Conservation (phyloP, 2,888 invertebrate species). For the Cryptocephalus moraei region DNA sequence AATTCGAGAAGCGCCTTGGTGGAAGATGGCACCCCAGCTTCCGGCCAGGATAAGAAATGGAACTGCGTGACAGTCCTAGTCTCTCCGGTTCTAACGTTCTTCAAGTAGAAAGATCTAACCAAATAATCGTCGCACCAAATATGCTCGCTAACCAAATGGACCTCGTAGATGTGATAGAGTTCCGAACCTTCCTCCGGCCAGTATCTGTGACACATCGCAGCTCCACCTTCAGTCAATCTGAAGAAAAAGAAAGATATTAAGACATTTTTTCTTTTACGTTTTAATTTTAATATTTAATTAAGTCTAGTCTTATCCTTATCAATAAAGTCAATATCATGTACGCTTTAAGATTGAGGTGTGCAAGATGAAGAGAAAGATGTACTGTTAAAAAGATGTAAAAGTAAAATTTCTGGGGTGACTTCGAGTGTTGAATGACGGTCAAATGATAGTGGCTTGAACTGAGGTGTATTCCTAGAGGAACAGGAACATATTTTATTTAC, state of each 20-base stretch:
- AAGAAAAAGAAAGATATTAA: neutral
- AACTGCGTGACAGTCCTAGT: constrained; percentile 99
- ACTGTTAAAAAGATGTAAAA: too few species aligned
- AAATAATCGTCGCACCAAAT: constrained; percentile 99
- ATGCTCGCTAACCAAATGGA: constrained; percentile 97
- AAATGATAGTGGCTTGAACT: too few species aligned
- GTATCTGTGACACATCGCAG: constrained; percentile 90
- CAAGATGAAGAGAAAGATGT: too few species aligned
- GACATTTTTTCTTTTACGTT: neutral
- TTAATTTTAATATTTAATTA: neutral
- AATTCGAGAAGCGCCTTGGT: constrained; percentile 96
- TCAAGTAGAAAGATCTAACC: constrained; percentile 96
- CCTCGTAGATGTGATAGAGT: constrained; percentile 96
- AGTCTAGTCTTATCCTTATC: neutral
- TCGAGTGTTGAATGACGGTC: too few species aligned
- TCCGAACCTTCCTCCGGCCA: constrained; percentile 99
- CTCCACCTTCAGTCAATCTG: constrained; percentile 84
- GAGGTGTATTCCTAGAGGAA: too few species aligned
- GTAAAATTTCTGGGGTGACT: too few species aligned
- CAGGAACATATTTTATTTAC: constrained; percentile 4
- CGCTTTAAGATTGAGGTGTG: too few species aligned
- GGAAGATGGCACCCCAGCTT: constrained; percentile 82
- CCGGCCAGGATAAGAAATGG: constrained; percentile 98
- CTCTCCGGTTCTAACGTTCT: constrained; percentile 94
- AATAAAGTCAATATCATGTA: neutral